These are phyloP conservation scores for Phoenicopterus ruber DNA, from an alignment of 2,113 vertebrate genomes.

Conservation along the genomic window DNA sequence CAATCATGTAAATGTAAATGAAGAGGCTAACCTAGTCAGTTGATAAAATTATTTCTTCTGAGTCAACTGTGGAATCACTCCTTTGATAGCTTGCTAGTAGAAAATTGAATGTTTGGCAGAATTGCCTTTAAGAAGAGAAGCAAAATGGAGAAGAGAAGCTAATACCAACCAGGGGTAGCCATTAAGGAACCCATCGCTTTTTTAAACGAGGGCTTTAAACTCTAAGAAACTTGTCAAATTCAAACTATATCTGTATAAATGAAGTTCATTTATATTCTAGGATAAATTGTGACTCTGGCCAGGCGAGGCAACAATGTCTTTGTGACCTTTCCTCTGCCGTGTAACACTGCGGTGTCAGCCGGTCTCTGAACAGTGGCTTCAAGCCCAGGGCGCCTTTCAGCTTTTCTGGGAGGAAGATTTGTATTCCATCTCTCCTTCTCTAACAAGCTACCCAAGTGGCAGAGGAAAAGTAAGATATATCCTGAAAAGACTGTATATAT, in stretches of 20 bases:
- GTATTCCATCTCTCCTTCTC: not conserved
- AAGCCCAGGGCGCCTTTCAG: not conserved
- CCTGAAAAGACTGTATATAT: not conserved
- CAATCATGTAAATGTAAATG: not conserved
- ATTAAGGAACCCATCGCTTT: not conserved
- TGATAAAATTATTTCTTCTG: not conserved
- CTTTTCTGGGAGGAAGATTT: not conserved
- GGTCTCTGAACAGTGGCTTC: not conserved
- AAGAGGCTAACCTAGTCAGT: not conserved
- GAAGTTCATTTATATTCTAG: not conserved
- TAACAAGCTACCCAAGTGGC: not conserved
- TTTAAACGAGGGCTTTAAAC: not conserved
- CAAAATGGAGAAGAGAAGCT: not conserved
- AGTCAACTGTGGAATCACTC: not conserved
- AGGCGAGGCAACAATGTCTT: not conserved
- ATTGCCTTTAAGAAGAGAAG: not conserved
- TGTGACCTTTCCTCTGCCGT: not conserved
- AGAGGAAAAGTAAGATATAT: not conserved
- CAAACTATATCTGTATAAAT: not conserved
- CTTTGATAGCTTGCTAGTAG: not conserved
- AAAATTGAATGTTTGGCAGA: not conserved
- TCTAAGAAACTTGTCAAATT: not conserved
- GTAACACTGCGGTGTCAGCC: not conserved
- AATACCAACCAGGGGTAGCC: not conserved
- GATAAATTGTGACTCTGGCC: not conserved